Evolutionary conservation across 2,113 vertebrate genomes (phyloP).

Genomic region (Gallinago paraguaiae): DNA sequence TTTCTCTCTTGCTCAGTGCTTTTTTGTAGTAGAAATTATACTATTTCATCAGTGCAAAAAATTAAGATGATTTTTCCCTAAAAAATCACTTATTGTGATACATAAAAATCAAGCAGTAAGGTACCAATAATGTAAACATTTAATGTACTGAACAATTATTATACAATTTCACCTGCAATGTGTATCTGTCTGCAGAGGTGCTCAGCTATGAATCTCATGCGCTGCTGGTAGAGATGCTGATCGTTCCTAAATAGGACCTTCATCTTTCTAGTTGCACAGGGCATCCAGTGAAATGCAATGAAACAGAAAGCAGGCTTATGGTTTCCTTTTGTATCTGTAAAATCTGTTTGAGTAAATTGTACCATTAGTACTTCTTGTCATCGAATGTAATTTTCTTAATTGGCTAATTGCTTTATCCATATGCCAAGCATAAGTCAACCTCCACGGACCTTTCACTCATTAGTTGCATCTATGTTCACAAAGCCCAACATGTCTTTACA

Average conservation of each 20-base stretch:
- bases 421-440: neutral
- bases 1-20: neutral
- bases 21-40: neutral
- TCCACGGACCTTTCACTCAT: neutral
- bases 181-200: neutral
- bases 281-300: neutral
- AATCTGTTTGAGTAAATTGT: neutral
- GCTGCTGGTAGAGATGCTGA: neutral
- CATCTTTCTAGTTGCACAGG: neutral
- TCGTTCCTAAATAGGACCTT: neutral
- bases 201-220: neutral
- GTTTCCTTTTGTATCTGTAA: neutral
- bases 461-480: neutral
- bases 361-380: neutral
- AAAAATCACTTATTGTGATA: neutral
- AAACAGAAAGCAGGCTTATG: neutral
- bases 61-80: neutral
- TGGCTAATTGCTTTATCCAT: neutral
- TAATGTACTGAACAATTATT: neutral
- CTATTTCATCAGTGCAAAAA: neutral
- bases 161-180: neutral
- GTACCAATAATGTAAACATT: neutral
- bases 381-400: neutral
- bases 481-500: neutral
- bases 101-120: neutral